These are phyloP conservation scores for Lethenteron reissneri DNA, from an alignment of 2,113 vertebrate species.

Conservation along the genomic window DNA sequence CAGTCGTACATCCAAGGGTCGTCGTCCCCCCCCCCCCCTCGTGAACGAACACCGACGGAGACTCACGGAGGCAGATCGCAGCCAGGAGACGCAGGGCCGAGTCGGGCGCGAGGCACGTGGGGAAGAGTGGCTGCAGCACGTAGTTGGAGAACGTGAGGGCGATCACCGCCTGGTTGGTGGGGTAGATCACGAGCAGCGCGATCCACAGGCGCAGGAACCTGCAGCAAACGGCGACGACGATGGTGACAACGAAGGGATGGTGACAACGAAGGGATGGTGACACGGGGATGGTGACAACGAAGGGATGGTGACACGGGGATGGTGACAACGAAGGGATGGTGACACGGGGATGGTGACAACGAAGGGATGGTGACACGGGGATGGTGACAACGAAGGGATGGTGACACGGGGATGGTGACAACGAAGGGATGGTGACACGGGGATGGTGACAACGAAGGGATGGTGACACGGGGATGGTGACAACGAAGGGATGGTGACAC, in stretches of 20 bases:
- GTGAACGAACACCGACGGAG: not conserved
- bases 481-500: not conserved
- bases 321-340: too few species aligned
- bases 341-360: too few species aligned
- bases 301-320: not conserved
- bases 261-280: not conserved
- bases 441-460: not conserved
- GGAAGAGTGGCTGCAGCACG: slow-evolving; percentile 61
- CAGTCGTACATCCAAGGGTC: too few species aligned
- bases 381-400: not conserved
- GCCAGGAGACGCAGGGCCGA: slow-evolving; percentile 47
- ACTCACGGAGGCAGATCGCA: slow-evolving; percentile 58
- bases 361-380: not conserved
- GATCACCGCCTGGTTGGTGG: slow-evolving; percentile 73
- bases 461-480: not conserved
- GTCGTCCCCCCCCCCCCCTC: too few species aligned
- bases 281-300: not conserved
- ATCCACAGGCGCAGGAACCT: slow-evolving; percentile 72
- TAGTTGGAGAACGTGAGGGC: slow-evolving; percentile 79
- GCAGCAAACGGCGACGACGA: not conserved
- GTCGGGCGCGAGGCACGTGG: slow-evolving; percentile 56
- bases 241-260: not conserved
- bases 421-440: not conserved
- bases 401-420: not conserved
- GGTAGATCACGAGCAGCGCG: slow-evolving; percentile 69